phyloP scores from a whole-genome alignment of 2,888 invertebrate species.

The Caenorhabditis afra region DNA sequence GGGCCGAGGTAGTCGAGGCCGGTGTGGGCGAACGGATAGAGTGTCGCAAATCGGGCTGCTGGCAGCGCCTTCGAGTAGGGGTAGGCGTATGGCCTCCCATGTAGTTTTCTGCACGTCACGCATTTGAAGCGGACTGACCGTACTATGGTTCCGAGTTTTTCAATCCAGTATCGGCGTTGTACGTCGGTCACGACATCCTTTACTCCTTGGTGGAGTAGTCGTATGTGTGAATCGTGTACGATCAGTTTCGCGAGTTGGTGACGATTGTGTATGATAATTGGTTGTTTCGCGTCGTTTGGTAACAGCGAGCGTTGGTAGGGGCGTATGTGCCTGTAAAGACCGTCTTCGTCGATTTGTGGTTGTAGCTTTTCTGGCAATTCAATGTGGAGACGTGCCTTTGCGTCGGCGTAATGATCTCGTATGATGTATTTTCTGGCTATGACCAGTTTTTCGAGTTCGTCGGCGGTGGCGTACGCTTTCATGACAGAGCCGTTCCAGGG shows the following conservation, averaged over 20 bases:
- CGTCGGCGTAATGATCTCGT: too few species aligned
- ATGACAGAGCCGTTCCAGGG: too few species aligned
- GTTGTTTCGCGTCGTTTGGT: background rate
- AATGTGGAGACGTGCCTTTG: too few species aligned
- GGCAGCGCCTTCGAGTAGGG: conserved; percentile 71
- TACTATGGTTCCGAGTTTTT: background rate
- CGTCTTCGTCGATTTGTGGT: background rate
- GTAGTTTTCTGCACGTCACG: background rate
- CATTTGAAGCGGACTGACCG: background rate
- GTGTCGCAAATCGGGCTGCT: conserved; percentile 61
- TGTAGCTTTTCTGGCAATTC: too few species aligned
- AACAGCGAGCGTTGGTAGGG: background rate
- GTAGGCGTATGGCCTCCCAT: background rate
- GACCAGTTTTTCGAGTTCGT: too few species aligned
- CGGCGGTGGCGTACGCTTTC: too few species aligned
- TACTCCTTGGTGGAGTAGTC: background rate
- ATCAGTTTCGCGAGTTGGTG: background rate
- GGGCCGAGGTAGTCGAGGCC: conserved; percentile 81
- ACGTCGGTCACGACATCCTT: background rate
- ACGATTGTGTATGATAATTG: conserved; percentile 79
- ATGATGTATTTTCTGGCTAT: too few species aligned
- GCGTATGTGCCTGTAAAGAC: background rate
- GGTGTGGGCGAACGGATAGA: conserved; percentile 74
- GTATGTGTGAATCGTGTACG: conserved; percentile 3
- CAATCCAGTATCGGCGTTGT: background rate